Percentiles rank a stretch among this genome's conserved stretches.
Conservation (phyloP, 2,113 vertebrate species). For the Odocoileus virginianus region DNA sequence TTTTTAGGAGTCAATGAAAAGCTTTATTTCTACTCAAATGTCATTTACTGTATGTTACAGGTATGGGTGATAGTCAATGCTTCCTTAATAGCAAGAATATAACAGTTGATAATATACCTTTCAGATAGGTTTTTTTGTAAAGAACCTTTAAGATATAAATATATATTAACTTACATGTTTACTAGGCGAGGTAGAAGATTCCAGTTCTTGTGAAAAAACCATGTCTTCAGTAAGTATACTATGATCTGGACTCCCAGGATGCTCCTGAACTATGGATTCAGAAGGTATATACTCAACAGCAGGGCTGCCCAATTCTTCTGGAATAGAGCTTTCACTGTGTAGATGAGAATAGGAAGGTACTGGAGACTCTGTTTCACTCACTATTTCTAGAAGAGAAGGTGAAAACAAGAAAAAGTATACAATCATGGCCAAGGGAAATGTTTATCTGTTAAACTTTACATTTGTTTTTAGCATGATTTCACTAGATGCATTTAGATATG, state of each 20-base stretch:
- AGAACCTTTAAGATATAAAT: background rate
- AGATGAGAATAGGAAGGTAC: conserved; percentile 81
- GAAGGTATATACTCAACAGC: conserved; percentile 72
- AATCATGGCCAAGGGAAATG: background rate
- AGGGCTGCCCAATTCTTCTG: conserved; percentile 81
- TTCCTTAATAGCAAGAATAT: background rate
- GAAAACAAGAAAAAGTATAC: conserved; percentile 2
- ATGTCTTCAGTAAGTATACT: conserved; percentile 77
- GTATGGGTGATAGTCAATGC: background rate
- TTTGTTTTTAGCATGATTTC: background rate
- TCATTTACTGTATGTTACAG: background rate
- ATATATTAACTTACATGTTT: conserved; percentile 82
- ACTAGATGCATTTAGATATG: background rate
- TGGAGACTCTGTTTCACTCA: conserved; percentile 83
- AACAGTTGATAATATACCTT: conserved; percentile 10
- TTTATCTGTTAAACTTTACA: background rate
- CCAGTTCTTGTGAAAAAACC: conserved; percentile 85
- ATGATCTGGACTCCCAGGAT: conserved; percentile 75
- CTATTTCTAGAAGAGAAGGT: conserved; percentile 74
- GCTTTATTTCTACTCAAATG: conserved; percentile 19
- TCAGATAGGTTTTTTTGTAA: background rate
- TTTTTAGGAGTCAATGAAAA: background rate
- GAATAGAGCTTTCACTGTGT: conserved; percentile 82
- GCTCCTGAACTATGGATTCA: conserved; percentile 65
- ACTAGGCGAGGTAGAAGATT: conserved; percentile 76